These are phyloP conservation scores for Microplitis demolitor DNA, from an alignment of 1,140 invertebrate species.

Conservation along the genomic window DNA sequence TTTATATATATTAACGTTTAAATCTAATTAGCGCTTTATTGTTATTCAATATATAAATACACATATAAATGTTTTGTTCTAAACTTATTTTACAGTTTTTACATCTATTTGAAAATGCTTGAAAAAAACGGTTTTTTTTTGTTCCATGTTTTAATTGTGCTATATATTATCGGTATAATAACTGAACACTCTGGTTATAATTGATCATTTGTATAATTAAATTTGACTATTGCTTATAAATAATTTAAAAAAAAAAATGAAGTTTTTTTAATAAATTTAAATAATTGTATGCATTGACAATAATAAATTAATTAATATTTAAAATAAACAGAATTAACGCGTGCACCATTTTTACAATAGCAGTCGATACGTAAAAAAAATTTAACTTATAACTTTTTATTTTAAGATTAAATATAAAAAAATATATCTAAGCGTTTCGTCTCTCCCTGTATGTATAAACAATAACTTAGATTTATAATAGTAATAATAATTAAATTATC, in stretches of 20 bases:
- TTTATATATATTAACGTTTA: slow-evolving; percentile 18
- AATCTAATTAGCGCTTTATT: background rate
- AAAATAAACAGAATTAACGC: background rate
- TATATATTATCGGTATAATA: background rate
- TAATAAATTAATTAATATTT: background rate
- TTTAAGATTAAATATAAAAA: slow-evolving; percentile 13
- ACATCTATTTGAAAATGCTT: too few relatives aligned
- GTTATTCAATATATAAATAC: background rate
- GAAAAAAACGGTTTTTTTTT: background rate
- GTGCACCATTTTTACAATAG: slow-evolving; percentile 19
- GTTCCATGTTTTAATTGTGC: background rate
- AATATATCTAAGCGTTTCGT: slow-evolving; percentile 1
- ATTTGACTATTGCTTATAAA: background rate
- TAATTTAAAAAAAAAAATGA: background rate
- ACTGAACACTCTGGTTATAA: background rate
- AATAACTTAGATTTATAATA: slow-evolving; percentile 6
- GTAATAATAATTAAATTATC: background rate
- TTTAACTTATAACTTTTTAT: slow-evolving; percentile 9
- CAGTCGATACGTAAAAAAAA: slow-evolving; percentile 4
- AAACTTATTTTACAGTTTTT: too few relatives aligned
- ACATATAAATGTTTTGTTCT: slow-evolving; percentile 4
- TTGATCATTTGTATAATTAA: background rate
- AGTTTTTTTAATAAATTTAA: background rate
- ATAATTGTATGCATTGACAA: background rate
- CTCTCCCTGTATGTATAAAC: slow-evolving; percentile 11